These are phyloP conservation scores for Ochotona curzoniae DNA, from an alignment of 2,113 vertebrate genomes.

Conservation along the genomic window DNA sequence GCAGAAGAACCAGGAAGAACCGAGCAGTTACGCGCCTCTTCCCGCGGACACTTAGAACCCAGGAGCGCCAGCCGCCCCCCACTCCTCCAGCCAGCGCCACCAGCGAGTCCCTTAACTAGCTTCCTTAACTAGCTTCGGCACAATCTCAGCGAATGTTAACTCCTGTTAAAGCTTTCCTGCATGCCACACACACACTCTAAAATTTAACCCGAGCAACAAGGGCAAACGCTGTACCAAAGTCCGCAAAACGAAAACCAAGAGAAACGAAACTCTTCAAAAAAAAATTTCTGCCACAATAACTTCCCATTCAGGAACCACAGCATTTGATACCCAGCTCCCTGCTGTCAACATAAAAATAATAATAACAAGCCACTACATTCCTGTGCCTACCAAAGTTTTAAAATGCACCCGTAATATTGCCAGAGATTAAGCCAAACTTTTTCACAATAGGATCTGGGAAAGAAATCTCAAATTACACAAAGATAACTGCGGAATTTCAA, in stretches of 20 bases:
- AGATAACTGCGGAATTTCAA: not conserved
- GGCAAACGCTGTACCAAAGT: not conserved
- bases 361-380: not conserved
- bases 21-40: no score
- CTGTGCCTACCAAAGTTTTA: not conserved
- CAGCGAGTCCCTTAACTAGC: not conserved
- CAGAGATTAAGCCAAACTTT: not conserved
- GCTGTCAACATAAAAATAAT: constrained; percentile 18
- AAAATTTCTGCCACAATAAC: not conserved
- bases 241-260: not conserved
- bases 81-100: not conserved
- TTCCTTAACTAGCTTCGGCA: not conserved
- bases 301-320: not conserved
- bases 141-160: constrained; percentile 3
- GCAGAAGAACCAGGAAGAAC: not conserved
- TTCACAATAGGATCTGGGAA: not conserved
- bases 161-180: not conserved
- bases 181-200: not conserved
- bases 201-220: not conserved
- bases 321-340: not conserved
- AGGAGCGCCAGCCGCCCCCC: not conserved
- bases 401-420: not conserved
- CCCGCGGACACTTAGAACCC: not conserved
- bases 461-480: constrained; percentile 25
- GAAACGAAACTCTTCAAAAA: not conserved